Base-by-base conservation (phyloP, 1,140 invertebrate genomes). In the Subanguina moxae region DNA sequence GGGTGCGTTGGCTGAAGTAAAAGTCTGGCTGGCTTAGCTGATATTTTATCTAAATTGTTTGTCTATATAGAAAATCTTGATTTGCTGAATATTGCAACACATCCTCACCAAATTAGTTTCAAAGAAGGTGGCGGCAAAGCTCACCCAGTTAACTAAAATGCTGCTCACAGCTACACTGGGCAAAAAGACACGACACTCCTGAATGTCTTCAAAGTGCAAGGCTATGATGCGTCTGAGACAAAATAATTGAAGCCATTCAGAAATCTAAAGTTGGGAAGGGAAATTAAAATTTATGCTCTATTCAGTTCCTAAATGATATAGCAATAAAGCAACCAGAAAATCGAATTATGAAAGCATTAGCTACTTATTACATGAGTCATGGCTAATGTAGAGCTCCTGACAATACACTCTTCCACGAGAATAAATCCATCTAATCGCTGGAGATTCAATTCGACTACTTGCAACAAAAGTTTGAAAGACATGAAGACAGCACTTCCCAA, bases 241-340 rank as follows among this genome's bases (percentile, higher is more conserved):
- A 42, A 80, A 71, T 46, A 77, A 82, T 45, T 82, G 80, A 1
- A 82, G 28, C 80, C 80, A 82, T 76, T 81, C 71, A 1, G 78
- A 65, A 1, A 32, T 28, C 73, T 81, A 25, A 21, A 38, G n/a
- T n/a, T n/a, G n/a, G n/a, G n/a, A n/a, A n/a, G n/a, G n/a, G n/a
- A n/a, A n/a, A n/a, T n/a, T n/a, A n/a, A n/a, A n/a, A n/a, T n/a
- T n/a, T n/a, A n/a, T n/a, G n/a, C n/a, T n/a, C n/a, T n/a, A n/a
- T n/a, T n/a, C n/a, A n/a, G n/a, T n/a, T n/a, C n/a, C n/a, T n/a
- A n/a, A n/a, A n/a, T n/a, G n/a, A n/a, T n/a, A n/a, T n/a, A n/a
- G n/a, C n/a, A n/a, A n/a, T n/a, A n/a, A n/a, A n/a, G n/a, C n/a
- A n/a, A n/a, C n/a, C n/a, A n/a, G n/a, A n/a, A n/a, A n/a, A n/a